A percentile compares a stretch with the other conserved stretches of the same genome.
These are phyloP conservation scores for Hippasteria phrygiana DNA, from an alignment of 53 echinoderm and acorn worm genomes.

Conservation along the genomic window DNA sequence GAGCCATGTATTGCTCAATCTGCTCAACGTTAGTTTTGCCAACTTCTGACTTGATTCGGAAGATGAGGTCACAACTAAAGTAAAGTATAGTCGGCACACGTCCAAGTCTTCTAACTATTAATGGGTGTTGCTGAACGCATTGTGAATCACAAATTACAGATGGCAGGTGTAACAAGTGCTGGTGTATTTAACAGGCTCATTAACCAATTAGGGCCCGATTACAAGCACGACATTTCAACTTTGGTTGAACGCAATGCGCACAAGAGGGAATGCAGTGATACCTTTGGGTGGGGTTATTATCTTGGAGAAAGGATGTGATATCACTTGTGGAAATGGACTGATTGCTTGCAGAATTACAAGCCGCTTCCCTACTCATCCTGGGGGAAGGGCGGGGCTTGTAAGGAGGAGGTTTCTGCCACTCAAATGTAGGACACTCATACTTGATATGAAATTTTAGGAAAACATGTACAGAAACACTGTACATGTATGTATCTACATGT, in stretches of 20 bases:
- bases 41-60: too few species aligned
- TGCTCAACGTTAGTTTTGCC: too few species aligned
- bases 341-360: not conserved
- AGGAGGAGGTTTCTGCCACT: not conserved
- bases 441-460: not conserved
- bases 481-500: not conserved
- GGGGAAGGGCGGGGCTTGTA: not conserved
- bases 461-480: not conserved
- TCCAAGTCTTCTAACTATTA: not conserved
- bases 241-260: not conserved
- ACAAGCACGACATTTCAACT: not conserved
- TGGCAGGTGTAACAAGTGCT: not conserved
- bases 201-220: not conserved
- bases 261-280: not conserved
- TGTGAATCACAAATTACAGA: constrained; percentile 15
- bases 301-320: not conserved
- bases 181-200: not conserved
- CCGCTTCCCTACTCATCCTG: not conserved
- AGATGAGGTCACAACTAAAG: too few species aligned
- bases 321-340: not conserved
- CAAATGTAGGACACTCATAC: not conserved
- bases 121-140: not conserved
- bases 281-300: not conserved
- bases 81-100: not conserved
- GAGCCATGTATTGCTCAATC: too few species aligned